phyloP scores from a whole-genome alignment of 1,140 invertebrate species.

The Drosophila kurseongensis region DNA sequence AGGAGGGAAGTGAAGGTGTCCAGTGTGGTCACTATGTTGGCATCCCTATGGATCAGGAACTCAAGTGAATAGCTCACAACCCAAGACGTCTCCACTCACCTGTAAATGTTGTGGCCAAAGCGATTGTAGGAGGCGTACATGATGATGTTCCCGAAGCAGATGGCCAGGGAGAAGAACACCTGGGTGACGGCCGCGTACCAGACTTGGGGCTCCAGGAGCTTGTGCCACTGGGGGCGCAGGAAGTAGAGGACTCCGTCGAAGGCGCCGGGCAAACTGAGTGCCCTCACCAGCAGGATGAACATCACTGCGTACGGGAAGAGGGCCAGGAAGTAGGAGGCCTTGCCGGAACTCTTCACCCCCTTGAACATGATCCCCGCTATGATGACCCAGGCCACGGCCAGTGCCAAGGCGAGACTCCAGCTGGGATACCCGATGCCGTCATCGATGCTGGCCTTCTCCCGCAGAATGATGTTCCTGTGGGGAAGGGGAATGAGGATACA shows the following conservation, averaged over 20 bases:
- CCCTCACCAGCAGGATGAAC: constrained; percentile 89
- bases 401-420: constrained; percentile 90
- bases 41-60: constrained; percentile 86
- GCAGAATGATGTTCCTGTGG: constrained; percentile 88
- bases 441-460: constrained; percentile 88
- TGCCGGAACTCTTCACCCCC: constrained; percentile 92
- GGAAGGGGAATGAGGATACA: background rate
- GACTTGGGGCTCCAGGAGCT: constrained; percentile 88
- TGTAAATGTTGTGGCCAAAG: constrained; percentile 91
- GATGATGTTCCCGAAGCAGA: constrained; percentile 93
- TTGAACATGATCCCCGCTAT: constrained; percentile 91
- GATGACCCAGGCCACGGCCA: constrained; percentile 91
- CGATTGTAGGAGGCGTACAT: constrained; percentile 94
- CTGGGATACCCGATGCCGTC: constrained; percentile 90
- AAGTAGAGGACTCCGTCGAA: constrained; percentile 91
- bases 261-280: constrained; percentile 91
- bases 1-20: constrained; percentile 93
- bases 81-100: constrained; percentile 85
- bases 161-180: constrained; percentile 87
- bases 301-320: constrained; percentile 94
- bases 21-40: constrained; percentile 90
- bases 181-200: constrained; percentile 93
- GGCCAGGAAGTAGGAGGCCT: constrained; percentile 93
- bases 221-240: constrained; percentile 90
- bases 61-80: constrained; percentile 65